Evolutionary conservation across 2,888 invertebrate species (phyloP).

Genomic region (Bombylius major): DNA sequence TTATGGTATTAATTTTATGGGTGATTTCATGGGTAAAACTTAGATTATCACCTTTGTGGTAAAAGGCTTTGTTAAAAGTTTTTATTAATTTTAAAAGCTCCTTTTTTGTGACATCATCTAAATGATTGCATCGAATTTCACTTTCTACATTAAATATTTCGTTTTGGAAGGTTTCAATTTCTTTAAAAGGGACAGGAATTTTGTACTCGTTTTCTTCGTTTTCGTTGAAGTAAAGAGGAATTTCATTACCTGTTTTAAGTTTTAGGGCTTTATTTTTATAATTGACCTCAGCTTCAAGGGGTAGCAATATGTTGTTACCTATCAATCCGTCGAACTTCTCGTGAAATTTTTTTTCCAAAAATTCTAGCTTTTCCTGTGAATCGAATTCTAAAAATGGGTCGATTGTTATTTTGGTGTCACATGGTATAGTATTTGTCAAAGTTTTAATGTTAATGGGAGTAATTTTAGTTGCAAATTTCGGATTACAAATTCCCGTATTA

Average conservation of each 20-base stretch:
- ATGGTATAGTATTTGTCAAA: not conserved
- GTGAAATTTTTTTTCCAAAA: not conserved
- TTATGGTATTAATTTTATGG: not conserved
- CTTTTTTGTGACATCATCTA: too few species aligned
- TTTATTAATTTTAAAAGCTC: too few species aligned
- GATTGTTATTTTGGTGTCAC: not conserved
- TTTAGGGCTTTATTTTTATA: not conserved
- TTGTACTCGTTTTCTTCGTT: too few species aligned
- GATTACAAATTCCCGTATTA: not conserved
- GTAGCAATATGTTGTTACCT: not conserved
- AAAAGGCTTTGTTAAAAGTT: too few species aligned
- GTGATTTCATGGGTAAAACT: too few species aligned
- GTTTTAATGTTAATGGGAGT: not conserved
- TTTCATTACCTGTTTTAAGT: not conserved
- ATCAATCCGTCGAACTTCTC: not conserved
- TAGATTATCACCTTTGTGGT: too few species aligned
- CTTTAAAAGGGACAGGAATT: too few species aligned
- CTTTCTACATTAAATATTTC: too few species aligned
- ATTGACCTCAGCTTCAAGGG: not conserved
- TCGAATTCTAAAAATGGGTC: not conserved
- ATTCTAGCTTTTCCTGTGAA: not conserved
- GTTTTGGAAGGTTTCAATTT: too few species aligned
- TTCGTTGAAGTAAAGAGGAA: too few species aligned
- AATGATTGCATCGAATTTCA: too few species aligned
- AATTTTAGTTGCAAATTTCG: not conserved